A percentile compares a stretch with the other conserved stretches of the same genome.
phyloP scores from a whole-genome alignment of 2,113 vertebrate species.

The Otus sunia region DNA sequence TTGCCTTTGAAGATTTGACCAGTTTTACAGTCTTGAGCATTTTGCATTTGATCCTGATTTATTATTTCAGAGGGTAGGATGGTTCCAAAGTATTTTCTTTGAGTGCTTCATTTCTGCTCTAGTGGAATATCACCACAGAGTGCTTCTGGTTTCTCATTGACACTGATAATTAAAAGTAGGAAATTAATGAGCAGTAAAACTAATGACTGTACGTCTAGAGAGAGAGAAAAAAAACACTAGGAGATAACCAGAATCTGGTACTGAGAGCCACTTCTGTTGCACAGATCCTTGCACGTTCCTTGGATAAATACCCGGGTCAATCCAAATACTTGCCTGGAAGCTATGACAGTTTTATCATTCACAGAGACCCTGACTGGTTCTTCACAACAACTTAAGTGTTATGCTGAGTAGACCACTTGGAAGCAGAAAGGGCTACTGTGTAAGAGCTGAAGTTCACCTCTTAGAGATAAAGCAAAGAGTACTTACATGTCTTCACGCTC shows the following conservation, averaged over 20 bases:
- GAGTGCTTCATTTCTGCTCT: background rate
- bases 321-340: background rate
- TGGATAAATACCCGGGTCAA: background rate
- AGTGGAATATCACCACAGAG: background rate
- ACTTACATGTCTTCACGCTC: background rate
- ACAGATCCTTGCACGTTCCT: background rate
- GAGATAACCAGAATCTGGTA: background rate
- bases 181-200: background rate
- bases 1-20: background rate
- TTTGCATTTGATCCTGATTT: background rate
- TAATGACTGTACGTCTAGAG: background rate
- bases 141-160: background rate
- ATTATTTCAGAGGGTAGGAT: background rate
- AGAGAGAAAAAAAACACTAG: background rate
- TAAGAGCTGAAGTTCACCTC: background rate
- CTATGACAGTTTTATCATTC: background rate
- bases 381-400: background rate
- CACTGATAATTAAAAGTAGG: background rate
- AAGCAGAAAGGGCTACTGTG: background rate
- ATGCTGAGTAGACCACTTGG: background rate
- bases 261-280: rapidly evolving
- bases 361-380: background rate
- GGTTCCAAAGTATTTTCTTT: background rate
- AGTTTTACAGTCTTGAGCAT: background rate
- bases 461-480: background rate